Conservation (phyloP, 2,888 invertebrate species). For the Drosophila phalerata region DNA sequence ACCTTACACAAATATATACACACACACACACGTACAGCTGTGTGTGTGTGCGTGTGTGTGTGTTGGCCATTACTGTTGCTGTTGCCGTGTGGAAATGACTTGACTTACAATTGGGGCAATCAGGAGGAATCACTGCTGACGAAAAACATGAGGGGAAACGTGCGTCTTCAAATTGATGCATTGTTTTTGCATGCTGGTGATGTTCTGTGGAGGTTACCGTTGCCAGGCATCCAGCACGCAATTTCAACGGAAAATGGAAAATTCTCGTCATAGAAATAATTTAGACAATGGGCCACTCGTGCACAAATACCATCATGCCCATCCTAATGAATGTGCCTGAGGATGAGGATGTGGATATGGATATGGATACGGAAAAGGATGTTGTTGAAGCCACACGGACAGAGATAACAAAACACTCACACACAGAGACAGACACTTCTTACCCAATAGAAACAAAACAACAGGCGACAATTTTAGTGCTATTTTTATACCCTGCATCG, state of each 20-base stretch:
- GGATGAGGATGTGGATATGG: conserved; percentile 11
- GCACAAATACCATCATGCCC: conserved; percentile 66
- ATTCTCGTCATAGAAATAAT: conserved; percentile 69
- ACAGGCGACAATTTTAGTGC: conserved; percentile 67
- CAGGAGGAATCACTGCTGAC: conserved; percentile 56
- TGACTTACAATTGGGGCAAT: conserved; percentile 74
- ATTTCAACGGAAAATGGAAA: conserved; percentile 66
- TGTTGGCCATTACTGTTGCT: conserved; percentile 10
- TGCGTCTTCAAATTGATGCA: conserved; percentile 70
- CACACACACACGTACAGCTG: background rate
- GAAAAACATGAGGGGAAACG: conserved; percentile 52
- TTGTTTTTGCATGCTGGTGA: conserved; percentile 59
- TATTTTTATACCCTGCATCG: conserved; percentile 39
- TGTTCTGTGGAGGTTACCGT: conserved; percentile 15
- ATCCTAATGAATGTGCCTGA: conserved; percentile 27
- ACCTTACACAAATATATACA: conserved; percentile 8
- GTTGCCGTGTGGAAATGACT: conserved; percentile 43
- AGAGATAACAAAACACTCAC: conserved; percentile 15
- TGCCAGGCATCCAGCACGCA: conserved; percentile 32
- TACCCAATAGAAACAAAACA: conserved; percentile 33
- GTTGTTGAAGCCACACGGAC: conserved; percentile 33
- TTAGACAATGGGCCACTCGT: conserved; percentile 78
- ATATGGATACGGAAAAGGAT: conserved; percentile 14
- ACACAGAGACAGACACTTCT: conserved; percentile 15
- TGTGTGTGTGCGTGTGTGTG: background rate